A percentile compares a stretch with the other conserved stretches of the same genome.
Evolutionary conservation across 2,797 vertebrate species (phyloP).

Genomic region (Corythornis leucogaster): DNA sequence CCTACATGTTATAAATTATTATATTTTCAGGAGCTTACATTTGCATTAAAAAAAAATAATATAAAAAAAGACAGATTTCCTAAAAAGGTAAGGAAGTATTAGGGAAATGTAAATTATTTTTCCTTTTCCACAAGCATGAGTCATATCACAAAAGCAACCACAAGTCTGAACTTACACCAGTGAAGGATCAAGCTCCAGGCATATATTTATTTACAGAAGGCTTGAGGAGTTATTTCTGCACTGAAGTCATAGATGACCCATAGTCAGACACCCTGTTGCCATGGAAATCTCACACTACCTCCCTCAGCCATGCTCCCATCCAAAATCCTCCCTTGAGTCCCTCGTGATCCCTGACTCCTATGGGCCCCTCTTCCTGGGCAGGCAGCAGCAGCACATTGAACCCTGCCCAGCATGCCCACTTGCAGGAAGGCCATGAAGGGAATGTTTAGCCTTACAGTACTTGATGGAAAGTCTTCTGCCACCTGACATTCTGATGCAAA

Average conservation of each 20-base stretch:
- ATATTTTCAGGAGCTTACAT: constrained; percentile 55
- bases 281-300: constrained; percentile 27
- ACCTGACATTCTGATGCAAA: not conserved
- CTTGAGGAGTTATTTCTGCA: constrained; percentile 32
- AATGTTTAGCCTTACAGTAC: not conserved
- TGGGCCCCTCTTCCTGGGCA: not conserved
- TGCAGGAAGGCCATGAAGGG: not conserved
- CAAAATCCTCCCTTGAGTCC: not conserved
- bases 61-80: not conserved
- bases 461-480: not conserved
- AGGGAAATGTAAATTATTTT: not conserved
- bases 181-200: constrained; percentile 16
- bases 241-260: constrained; percentile 14
- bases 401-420: not conserved
- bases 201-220: constrained; percentile 30
- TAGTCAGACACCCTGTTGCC: constrained; percentile 25
- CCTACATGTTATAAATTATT: constrained; percentile 45
- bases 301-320: not conserved
- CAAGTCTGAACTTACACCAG: not conserved
- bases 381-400: not conserved
- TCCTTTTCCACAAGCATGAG: constrained; percentile 16
- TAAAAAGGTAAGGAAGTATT: not conserved
- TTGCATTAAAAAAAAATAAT: not conserved
- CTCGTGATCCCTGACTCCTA: not conserved
- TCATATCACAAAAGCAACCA: constrained; percentile 16